Conservation (phyloP, 2,888 invertebrate species). For the Antheraea yamamai region DNA sequence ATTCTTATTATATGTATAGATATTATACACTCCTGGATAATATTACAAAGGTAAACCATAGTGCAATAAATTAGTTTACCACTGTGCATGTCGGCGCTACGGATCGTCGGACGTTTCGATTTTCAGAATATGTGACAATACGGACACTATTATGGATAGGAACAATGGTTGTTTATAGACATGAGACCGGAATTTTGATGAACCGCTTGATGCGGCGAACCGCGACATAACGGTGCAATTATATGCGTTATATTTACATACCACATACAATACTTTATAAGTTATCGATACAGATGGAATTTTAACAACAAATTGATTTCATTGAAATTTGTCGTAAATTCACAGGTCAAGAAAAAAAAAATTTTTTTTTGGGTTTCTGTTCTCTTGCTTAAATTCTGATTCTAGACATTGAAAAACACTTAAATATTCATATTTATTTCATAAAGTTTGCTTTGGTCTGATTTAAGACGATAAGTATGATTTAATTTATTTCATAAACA, state of each 20-base stretch:
- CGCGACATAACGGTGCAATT: conserved; percentile 3
- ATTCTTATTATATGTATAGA: no score
- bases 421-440: no score
- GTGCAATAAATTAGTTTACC: conserved; percentile 2
- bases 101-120: conserved; percentile 11
- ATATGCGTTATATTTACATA: conserved; percentile 2
- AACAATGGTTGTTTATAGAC: conserved; percentile 72
- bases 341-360: no score
- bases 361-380: no score
- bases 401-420: no score
- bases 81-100: neutral
- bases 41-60: neutral
- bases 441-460: no score
- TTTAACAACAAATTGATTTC: neutral
- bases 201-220: conserved; percentile 41
- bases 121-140: conserved; percentile 21
- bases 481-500: no score
- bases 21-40: no score
- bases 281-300: neutral
- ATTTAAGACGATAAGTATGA: no score
- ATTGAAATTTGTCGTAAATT: no score
- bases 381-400: no score
- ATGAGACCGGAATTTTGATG: conserved; percentile 61
- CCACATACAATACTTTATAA: neutral
- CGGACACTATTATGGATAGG: conserved; percentile 38